phyloP scores from a whole-genome alignment of 2,888 invertebrate genomes.

The Thymelicus acteon region DNA sequence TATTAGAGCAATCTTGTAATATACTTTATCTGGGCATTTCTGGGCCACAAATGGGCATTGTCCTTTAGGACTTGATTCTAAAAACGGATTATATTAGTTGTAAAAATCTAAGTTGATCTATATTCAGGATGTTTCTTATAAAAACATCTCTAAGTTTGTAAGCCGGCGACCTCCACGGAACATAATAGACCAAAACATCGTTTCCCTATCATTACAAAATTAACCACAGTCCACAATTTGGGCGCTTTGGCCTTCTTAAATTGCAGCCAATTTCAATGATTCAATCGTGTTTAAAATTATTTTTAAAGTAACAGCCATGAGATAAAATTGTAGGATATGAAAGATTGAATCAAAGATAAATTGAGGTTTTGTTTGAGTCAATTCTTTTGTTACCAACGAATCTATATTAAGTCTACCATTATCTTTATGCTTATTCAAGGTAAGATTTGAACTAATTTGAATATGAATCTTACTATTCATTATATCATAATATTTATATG shows the following conservation, averaged over 20 bases:
- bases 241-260: conserved; percentile 37
- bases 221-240: conserved; percentile 25
- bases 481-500: no score
- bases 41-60: no score
- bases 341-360: conserved; percentile 10
- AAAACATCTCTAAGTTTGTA: no score
- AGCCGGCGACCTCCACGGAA: not conserved
- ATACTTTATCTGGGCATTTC: no score
- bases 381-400: conserved; percentile 11
- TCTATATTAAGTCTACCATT: not conserved
- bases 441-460: no score
- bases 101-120: no score
- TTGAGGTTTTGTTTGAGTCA: conserved; percentile 12
- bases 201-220: conserved; percentile 24
- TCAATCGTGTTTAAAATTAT: conserved; percentile 21
- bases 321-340: conserved; percentile 5
- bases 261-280: conserved; percentile 42
- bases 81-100: no score
- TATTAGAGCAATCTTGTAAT: no score
- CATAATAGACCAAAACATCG: conserved; percentile 21
- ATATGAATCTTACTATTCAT: no score
- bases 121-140: no score
- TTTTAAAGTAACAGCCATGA: not conserved
- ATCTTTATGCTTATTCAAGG: not conserved
- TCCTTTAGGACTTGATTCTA: no score